Evolutionary conservation across 2,888 invertebrate genomes (phyloP).

Genomic region (Acleris laterana): DNA sequence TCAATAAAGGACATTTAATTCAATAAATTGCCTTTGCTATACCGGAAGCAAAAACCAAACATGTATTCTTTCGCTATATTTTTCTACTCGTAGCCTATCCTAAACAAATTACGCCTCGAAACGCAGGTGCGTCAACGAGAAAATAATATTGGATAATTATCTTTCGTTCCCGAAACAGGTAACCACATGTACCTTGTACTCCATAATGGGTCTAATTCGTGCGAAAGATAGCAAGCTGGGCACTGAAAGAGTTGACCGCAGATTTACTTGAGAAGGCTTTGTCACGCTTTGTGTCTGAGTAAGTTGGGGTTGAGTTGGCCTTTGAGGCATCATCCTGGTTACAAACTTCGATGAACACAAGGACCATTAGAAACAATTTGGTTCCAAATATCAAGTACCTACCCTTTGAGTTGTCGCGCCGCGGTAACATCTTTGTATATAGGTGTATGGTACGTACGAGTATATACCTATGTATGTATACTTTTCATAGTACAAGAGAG

Average conservation of each 20-base stretch:
- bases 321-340: background rate
- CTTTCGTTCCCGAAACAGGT: background rate
- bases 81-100: background rate
- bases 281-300: too few relatives aligned
- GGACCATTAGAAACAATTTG: background rate
- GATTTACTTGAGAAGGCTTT: too few relatives aligned
- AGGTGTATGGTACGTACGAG: too few relatives aligned
- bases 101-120: background rate
- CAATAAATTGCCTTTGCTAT: too few relatives aligned
- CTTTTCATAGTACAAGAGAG: too few relatives aligned
- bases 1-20: too few relatives aligned
- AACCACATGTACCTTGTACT: background rate
- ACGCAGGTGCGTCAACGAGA: background rate
- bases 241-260: too few relatives aligned
- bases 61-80: background rate
- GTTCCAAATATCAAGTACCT: background rate
- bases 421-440: too few relatives aligned
- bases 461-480: too few relatives aligned
- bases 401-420: background rate
- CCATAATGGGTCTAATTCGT: too few relatives aligned
- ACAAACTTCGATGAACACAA: background rate
- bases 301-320: background rate
- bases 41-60: too few relatives aligned
- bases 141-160: slow-evolving; percentile 1
- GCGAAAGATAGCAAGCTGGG: too few relatives aligned